phyloP scores from a whole-genome alignment of 2,797 vertebrate genomes.

The Halcyon smyrnensis region DNA sequence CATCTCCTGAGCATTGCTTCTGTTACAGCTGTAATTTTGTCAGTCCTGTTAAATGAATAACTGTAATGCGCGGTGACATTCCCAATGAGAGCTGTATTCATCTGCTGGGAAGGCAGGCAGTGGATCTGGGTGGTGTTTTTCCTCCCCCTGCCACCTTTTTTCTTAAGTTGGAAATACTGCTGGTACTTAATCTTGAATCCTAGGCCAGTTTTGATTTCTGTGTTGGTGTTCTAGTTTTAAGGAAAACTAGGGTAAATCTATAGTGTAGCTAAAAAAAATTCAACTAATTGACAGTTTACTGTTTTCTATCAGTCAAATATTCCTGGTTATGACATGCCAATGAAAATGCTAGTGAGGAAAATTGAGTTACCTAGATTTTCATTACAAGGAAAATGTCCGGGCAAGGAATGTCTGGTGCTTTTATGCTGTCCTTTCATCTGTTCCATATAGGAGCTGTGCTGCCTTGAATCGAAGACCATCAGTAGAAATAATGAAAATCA shows the following conservation, averaged over 20 bases:
- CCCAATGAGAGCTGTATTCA: neutral
- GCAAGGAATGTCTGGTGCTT: neutral
- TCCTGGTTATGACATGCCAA: neutral
- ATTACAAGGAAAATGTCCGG: neutral
- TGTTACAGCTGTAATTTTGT: neutral
- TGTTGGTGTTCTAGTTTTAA: neutral
- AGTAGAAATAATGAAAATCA: conserved; percentile 71
- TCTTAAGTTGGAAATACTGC: neutral
- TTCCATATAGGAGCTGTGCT: conserved; percentile 84
- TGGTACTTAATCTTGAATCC: neutral
- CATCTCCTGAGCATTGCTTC: neutral
- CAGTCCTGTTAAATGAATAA: neutral
- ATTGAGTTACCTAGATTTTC: neutral
- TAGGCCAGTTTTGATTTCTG: neutral
- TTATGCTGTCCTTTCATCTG: neutral
- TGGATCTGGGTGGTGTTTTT: neutral
- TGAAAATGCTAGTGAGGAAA: neutral
- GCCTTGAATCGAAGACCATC: conserved; percentile 81
- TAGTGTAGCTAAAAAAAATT: neutral
- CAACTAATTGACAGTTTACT: neutral
- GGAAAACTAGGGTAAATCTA: neutral
- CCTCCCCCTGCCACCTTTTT: accelerated
- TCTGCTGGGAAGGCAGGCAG: neutral
- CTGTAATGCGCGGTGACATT: neutral
- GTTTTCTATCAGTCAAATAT: neutral